phyloP scores from a whole-genome alignment of 2,888 invertebrate genomes.

The Andrena trimmerana region DNA sequence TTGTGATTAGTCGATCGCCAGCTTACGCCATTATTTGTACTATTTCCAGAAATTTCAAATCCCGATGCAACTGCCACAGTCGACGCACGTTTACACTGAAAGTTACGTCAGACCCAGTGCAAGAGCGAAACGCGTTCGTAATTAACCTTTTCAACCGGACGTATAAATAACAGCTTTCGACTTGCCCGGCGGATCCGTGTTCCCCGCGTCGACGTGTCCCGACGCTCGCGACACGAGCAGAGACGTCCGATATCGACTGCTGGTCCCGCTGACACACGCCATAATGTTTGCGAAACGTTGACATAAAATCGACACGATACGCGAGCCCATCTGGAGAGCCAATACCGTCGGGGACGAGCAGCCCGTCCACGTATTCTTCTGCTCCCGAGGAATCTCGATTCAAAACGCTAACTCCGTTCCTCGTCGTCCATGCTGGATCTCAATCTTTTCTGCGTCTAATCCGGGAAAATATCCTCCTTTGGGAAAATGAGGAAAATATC shows the following conservation, averaged over 20 bases:
- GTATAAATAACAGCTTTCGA: slow-evolving; percentile 3
- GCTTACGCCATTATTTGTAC: no score
- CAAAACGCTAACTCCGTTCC: slow-evolving; percentile 8
- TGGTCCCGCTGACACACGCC: slow-evolving; percentile 28
- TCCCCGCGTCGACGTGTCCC: slow-evolving; percentile 15
- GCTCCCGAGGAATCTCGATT: neutral
- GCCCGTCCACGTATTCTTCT: slow-evolving; percentile 21
- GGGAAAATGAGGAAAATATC: no score
- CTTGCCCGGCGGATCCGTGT: slow-evolving; percentile 12
- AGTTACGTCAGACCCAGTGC: no score
- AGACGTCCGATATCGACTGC: slow-evolving; percentile 38
- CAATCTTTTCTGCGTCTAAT: slow-evolving; percentile 13
- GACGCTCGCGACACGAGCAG: slow-evolving; percentile 10
- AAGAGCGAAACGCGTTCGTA: no score
- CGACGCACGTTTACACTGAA: neutral
- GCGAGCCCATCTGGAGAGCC: slow-evolving; percentile 26
- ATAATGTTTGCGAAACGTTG: slow-evolving; percentile 47
- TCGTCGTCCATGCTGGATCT: slow-evolving; percentile 24
- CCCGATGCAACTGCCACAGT: neutral
- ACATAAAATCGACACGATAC: slow-evolving; percentile 52
- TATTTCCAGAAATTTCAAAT: no score
- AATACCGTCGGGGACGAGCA: slow-evolving; percentile 25
- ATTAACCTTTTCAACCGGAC: slow-evolving; percentile 10
- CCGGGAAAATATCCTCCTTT: neutral
- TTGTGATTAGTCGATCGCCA: no score